Evolutionary conservation across 2,888 invertebrate genomes (phyloP), one percentile per base, ranked within the genome.

Genomic region (Strigamia crassipes): DNA sequence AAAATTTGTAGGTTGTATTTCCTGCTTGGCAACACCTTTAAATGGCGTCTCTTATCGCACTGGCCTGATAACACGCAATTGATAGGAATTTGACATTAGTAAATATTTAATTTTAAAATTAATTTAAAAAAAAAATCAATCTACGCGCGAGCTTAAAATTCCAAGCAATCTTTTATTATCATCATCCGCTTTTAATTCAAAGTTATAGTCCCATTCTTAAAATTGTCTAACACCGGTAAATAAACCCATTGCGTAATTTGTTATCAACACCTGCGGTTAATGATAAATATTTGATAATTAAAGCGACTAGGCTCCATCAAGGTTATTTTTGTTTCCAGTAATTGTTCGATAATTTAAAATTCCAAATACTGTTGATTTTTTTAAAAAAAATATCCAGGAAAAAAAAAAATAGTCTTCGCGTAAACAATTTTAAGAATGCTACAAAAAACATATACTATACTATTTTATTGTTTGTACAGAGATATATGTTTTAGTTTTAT

Each of bases 1-100:
- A 31, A 73, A 73, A 73, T 73, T 73, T 73, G 73, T 73, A 73
- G 73, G 73, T 73, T 31, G 73, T 73, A 73, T 73, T 73, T 73
- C 73, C 73, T 73, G 73, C 73, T 73, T 31, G 73, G 73, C 73
- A 73, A 73, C 73, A 73, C 23, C 73, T 73, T 73, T 73, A 73
- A 73, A 73, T 73, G 73, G 27, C 31, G 73, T 73, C 73, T 27
- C 23, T 73, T 73, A 73, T 73, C 73, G 6, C 73, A 15, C 23
- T 73, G 73, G 31, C 31, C 73, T 73, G 73, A 73, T 73, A 73
- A 31, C 73, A 27, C 31, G 73, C 27, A 73, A 73, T 73, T 73
- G 73, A 31, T 31, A 73, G 73, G 73, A 73, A 27, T 23, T 73
- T 73, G 73, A 73, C 73, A 27, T 73, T 73, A 13, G 31, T 73